phyloP scores from a whole-genome alignment of 2,797 vertebrate species.

The Microctenopoma steveboyesi region DNA sequence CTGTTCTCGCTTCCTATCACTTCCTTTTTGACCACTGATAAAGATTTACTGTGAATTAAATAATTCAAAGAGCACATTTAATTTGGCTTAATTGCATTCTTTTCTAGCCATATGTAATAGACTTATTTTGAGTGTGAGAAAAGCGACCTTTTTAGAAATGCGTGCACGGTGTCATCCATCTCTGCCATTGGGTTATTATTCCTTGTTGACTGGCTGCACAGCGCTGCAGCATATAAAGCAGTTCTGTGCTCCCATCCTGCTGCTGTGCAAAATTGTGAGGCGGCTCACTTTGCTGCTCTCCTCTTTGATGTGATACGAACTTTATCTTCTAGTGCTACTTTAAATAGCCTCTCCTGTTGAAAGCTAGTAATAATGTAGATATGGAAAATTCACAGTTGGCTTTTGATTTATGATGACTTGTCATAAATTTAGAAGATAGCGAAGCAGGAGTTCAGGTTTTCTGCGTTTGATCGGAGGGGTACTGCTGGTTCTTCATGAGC shows the following conservation, averaged over 20 bases:
- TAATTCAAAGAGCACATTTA: conserved; percentile 61
- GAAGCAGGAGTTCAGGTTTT: conserved; percentile 30
- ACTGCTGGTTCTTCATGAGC: conserved; percentile 44
- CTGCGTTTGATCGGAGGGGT: conserved; percentile 30
- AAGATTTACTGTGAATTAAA: conserved; percentile 56
- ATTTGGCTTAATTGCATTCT: conserved; percentile 63
- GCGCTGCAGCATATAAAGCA: conserved; percentile 79
- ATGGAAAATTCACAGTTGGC: conserved; percentile 44
- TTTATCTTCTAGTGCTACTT: conserved; percentile 65
- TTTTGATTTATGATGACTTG: conserved; percentile 72
- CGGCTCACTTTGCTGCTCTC: conserved; percentile 50
- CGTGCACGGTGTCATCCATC: conserved; percentile 75
- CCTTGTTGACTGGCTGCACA: conserved; percentile 81
- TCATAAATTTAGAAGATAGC: conserved; percentile 48
- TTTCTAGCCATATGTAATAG: conserved; percentile 67
- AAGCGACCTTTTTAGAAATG: conserved; percentile 82
- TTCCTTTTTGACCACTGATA: conserved; percentile 34
- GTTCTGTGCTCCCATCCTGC: conserved; percentile 59
- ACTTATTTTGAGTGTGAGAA: conserved; percentile 67
- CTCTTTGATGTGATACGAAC: conserved; percentile 69
- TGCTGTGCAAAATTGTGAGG: conserved; percentile 66
- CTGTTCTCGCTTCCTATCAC: neutral
- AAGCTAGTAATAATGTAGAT: conserved; percentile 74
- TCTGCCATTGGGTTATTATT: conserved; percentile 84
- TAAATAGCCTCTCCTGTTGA: conserved; percentile 70